Base-by-base conservation (phyloP, 2,888 invertebrate species). In the Ophion ventricosus region DNA sequence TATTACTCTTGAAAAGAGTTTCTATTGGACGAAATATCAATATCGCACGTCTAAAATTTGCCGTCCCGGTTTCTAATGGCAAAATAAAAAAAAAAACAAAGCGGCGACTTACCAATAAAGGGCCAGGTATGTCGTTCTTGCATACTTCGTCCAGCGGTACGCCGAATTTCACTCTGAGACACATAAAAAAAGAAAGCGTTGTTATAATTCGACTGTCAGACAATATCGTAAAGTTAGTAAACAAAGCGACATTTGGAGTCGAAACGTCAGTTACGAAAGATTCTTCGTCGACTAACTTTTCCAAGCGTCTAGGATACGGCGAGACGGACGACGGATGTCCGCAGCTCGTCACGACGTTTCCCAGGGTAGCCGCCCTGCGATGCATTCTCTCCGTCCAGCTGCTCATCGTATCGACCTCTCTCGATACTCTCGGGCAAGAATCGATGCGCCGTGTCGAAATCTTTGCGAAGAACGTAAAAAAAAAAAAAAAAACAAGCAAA, bases 51-150 rank as follows among this genome's bases (percentile, higher is more conserved):
- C 25, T 23, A 17, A 29, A 40, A 25, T 40, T 61, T 73, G 0
- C 7, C 4, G 5, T 69, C 11, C 10, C 10, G 3, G 8, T n/a
- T n/a, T n/a, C n/a, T n/a, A n/a, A n/a, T n/a, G n/a, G n/a, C n/a
- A n/a, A n/a, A n/a, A n/a, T n/a, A n/a, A n/a, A n/a, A n/a, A n/a
- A n/a, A n/a, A n/a, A n/a, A n/a, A n/a, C 1, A 17, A 57, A 57
- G 63, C 54, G 7, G 57, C 20, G 1, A 95, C 96, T 95, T 94
- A 97, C 98, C 93, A 98, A 95, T 91, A 98, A 94, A 86, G 98
- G 98, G 88, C 97, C 98, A 88, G 99, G 98, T 94, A 98, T 97
- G 94, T 98, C 98, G 93, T 98, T 98, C 94, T 98, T 98, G 94
- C 98, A 98, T 87, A 98, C 98, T 95, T 98, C 98, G 90, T 97